Evolutionary conservation across 1,140 invertebrate genomes (phyloP), one percentile per base, ranked within the genome.

Genomic region (Augochlora pura): DNA sequence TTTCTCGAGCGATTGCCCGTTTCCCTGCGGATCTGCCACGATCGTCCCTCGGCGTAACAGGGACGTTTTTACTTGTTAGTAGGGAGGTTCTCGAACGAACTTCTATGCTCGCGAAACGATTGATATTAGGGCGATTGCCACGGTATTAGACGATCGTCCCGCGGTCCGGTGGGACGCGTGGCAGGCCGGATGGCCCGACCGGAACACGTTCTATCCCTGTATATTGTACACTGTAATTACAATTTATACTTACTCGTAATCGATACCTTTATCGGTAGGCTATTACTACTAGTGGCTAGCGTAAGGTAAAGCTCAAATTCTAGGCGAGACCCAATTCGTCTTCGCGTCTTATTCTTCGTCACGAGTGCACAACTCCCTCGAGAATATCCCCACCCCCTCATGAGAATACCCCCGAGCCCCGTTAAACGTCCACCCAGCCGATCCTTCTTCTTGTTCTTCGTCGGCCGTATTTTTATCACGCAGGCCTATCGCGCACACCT

Each of bases 171-270:
- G 68, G 68, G 63, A 78, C 57, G 59, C 39, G 64, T 12, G 39
- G 23, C 64, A 25, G 25, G 7, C 4, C 25, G 10, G 5, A 18
- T 23, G 21, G 38, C 27, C 39, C 0, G 7, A 25, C 5, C 64
- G 86, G 23, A 9, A 57, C 52, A 39, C 68, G 60, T 84, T 32
- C 84, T 88, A 87, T 85, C 86, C 88, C 81, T 91, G 90, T 91
- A 91, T 89, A 92, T 91, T 92, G 86, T 91, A 91, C 89, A 91
- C 82, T 91, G 89, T 91, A 91, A 92, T 89, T 92, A 92, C 90
- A 91, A 91, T 91, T 92, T 91, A 90, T 91, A 92, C 88, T 91
- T 91, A 91, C 88, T 88, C 87, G 90, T 88, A 90, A 87, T 89
- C 86, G 89, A 89, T 90, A 91, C 84, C 86, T 89, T 90, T 90